Percentiles rank a stretch among this genome's conserved stretches.
Conservation (phyloP, 2,113 vertebrate genomes). For the Xiphophorus hellerii region DNA sequence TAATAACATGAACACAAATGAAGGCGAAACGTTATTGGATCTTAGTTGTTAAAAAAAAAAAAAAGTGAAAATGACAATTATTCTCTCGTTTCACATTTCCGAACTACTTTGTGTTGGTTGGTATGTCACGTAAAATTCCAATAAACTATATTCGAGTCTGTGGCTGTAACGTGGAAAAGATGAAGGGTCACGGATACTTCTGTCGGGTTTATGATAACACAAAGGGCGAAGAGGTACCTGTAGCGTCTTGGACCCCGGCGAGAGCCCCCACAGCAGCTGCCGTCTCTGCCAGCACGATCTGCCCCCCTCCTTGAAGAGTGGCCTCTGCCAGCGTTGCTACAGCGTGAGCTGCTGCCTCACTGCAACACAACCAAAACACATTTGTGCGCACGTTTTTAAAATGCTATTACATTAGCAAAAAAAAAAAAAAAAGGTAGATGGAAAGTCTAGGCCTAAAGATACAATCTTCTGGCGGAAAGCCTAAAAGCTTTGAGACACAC, state of each 20-base stretch:
- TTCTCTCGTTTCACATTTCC: too few species aligned
- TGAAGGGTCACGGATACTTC: too few species aligned
- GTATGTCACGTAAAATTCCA: too few species aligned
- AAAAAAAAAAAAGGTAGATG: not conserved
- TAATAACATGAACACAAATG: too few species aligned
- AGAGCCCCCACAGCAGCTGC: conserved; percentile 96
- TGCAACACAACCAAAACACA: conserved; percentile 59
- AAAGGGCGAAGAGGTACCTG: conserved; percentile 57
- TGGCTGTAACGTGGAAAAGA: too few species aligned
- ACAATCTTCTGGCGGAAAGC: conserved; percentile 21
- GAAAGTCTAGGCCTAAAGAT: conserved; percentile 2
- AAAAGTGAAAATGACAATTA: too few species aligned
- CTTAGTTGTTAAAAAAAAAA: too few species aligned
- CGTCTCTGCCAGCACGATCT: conserved; percentile 96
- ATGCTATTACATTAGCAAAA: not conserved
- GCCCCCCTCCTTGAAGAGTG: conserved; percentile 96
- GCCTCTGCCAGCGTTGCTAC: conserved; percentile 97
- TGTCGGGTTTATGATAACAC: not conserved
- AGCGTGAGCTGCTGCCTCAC: conserved; percentile 96
- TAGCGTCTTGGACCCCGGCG: conserved; percentile 90
- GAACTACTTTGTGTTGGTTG: too few species aligned
- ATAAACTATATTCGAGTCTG: too few species aligned
- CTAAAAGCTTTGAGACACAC: conserved; percentile 13
- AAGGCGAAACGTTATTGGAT: too few species aligned
- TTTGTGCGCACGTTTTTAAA: not conserved